phyloP scores from a whole-genome alignment of 2,888 invertebrate genomes.

The Yponomeuta sedellus region DNA sequence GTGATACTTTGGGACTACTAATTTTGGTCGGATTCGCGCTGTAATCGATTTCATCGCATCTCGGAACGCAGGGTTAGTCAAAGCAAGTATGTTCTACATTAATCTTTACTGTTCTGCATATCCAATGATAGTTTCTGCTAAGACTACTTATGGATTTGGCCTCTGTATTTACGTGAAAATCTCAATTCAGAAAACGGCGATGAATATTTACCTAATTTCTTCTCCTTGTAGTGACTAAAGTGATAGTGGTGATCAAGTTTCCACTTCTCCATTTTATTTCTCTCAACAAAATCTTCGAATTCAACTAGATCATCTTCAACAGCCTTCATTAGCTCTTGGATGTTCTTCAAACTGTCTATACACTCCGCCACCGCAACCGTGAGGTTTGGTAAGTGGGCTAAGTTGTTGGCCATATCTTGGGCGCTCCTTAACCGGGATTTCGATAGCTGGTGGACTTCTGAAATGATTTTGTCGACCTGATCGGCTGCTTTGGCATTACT shows the following conservation, averaged over 20 bases:
- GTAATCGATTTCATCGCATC: too few relatives aligned
- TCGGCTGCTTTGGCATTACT: constrained; percentile 80
- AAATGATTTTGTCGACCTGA: constrained; percentile 60
- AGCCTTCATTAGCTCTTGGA: constrained; percentile 77
- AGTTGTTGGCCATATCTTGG: constrained; percentile 50
- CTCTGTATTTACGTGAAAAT: too few relatives aligned
- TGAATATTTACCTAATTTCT: constrained; percentile 77
- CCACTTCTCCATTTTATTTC: constrained; percentile 81
- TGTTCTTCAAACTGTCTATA: constrained; percentile 62
- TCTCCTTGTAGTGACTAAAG: constrained; percentile 81
- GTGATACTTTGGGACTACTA: too few relatives aligned
- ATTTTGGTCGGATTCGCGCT: too few relatives aligned
- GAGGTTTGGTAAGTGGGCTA: constrained; percentile 52
- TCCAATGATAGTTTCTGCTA: too few relatives aligned
- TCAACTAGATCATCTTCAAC: constrained; percentile 80
- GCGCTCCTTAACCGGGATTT: constrained; percentile 50
- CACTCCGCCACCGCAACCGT: constrained; percentile 69
- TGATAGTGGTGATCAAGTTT: constrained; percentile 84
- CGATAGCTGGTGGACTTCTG: constrained; percentile 50
- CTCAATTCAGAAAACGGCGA: too few relatives aligned
- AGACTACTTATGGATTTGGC: too few relatives aligned
- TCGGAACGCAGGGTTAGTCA: too few relatives aligned
- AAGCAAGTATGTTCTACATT: too few relatives aligned
- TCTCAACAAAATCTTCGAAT: constrained; percentile 82
- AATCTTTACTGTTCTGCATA: too few relatives aligned